Percentiles rank a stretch among this genome's conserved stretches.
Conservation (phyloP, 2,113 vertebrate species). For the Promerops cafer region DNA sequence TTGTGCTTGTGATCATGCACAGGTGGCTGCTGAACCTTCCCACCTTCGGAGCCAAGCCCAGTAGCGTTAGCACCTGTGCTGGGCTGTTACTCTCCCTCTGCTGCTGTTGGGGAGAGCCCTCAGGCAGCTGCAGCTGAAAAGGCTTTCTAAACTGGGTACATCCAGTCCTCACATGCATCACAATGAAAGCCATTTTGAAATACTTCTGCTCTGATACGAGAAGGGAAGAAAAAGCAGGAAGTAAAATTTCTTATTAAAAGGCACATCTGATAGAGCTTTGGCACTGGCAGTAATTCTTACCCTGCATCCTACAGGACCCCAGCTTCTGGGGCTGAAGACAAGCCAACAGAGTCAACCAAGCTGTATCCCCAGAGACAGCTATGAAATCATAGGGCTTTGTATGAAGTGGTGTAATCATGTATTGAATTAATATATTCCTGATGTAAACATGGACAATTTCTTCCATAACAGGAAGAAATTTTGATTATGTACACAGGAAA, state of each 20-base stretch:
- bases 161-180: not conserved
- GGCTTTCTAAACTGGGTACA: not conserved
- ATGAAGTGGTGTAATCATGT: not conserved
- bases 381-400: not conserved
- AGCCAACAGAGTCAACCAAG: not conserved
- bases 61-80: accelerated
- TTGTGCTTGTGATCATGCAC: not conserved
- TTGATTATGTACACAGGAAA: not conserved
- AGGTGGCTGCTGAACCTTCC: not conserved
- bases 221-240: not conserved
- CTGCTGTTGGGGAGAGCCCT: accelerated
- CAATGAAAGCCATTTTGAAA: not conserved
- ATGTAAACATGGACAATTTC: not conserved
- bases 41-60: not conserved
- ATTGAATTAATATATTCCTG: not conserved
- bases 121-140: not conserved
- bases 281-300: not conserved
- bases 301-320: accelerated
- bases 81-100: not conserved
- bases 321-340: accelerated
- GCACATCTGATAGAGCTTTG: not conserved
- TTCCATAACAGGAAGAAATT: not conserved
- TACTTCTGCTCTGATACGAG: not conserved
- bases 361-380: not conserved
- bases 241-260: not conserved